phyloP scores from a whole-genome alignment of 2,113 vertebrate species.

The Ranitomeya variabilis region DNA sequence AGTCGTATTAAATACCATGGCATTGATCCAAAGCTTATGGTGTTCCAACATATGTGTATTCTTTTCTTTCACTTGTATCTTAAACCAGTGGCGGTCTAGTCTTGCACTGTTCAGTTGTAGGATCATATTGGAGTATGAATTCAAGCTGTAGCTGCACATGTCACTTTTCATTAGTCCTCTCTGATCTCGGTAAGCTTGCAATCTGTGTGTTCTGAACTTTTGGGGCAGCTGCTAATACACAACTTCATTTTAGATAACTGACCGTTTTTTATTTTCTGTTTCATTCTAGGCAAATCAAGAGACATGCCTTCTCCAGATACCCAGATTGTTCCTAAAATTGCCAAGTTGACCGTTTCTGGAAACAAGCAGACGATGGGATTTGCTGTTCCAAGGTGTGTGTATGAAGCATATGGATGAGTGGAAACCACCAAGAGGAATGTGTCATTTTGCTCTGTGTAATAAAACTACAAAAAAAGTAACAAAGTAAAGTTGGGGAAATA shows the following conservation, averaged over 20 bases:
- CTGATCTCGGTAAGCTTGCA: neutral
- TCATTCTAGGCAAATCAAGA: constrained; percentile 81
- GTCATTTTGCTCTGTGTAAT: neutral
- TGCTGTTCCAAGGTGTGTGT: constrained; percentile 88
- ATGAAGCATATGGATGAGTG: neutral
- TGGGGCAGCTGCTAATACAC: neutral
- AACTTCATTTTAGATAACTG: neutral
- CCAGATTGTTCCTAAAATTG: constrained; percentile 93
- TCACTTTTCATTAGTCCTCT: neutral
- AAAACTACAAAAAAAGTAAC: neutral
- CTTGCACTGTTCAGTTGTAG: neutral
- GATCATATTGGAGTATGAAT: neutral
- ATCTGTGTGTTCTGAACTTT: neutral
- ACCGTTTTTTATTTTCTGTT: neutral
- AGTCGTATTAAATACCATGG: neutral
- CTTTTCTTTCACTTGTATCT: neutral
- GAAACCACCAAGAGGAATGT: neutral
- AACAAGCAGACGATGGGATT: constrained; percentile 98
- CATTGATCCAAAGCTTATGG: neutral
- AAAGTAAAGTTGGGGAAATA: too few relatives aligned
- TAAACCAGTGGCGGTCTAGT: neutral
- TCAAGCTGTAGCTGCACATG: neutral
- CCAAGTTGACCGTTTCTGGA: constrained; percentile 95
- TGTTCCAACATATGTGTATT: neutral
- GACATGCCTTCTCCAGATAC: constrained; percentile 74